Evolutionary conservation across 2,888 invertebrate genomes (phyloP), one percentile per base, ranked within the genome.

Genomic region (Alloscopus bannaensis): DNA sequence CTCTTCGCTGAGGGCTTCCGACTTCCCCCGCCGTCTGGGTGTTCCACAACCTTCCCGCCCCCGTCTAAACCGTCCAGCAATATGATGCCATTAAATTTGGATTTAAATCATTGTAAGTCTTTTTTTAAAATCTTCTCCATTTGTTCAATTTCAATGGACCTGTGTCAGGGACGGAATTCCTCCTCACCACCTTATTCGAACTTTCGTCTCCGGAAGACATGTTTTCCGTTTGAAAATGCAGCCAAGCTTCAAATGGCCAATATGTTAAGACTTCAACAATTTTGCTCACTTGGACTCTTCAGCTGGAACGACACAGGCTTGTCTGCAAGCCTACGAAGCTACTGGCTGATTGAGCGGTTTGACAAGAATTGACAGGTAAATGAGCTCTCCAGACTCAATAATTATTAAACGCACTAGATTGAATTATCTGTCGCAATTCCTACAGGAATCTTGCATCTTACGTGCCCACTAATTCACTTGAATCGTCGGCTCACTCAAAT

Each of bases 111-210:
- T 22, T 6, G 4, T 4, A 60, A 4, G 4, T 3, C 18, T 3
- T 20, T 3, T 3, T 60, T 60, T 64, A 26, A 1, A 45, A 64
- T 45, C 6, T 20, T 42, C 59, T 60, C 70, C 16, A 64, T 6
- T 1, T 20, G n/a, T n/a, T n/a, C n/a, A n/a, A n/a, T n/a, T n/a
- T n/a, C n/a, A n/a, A n/a, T n/a, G n/a, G n/a, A n/a, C n/a, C n/a
- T n/a, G n/a, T n/a, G 28, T 65, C 57, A 52, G 42, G 57, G 11
- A 73, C 65, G 4, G 73, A 73, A 57, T 55, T 65, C 22, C 73
- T 73, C 59, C 73, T 50, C 3, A 65, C 59, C 18, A 73, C 73
- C 20, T 65, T 73, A 18, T 24, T 55, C 22, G 52, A 62, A 28
- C 55, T 40, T 24, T 24, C 47, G 22, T 65, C 73, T 6, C 16